Percentiles rank a stretch among this genome's conserved stretches.
Conservation (phyloP, 2,113 vertebrate species). For the Brienomyrus longianalis region DNA sequence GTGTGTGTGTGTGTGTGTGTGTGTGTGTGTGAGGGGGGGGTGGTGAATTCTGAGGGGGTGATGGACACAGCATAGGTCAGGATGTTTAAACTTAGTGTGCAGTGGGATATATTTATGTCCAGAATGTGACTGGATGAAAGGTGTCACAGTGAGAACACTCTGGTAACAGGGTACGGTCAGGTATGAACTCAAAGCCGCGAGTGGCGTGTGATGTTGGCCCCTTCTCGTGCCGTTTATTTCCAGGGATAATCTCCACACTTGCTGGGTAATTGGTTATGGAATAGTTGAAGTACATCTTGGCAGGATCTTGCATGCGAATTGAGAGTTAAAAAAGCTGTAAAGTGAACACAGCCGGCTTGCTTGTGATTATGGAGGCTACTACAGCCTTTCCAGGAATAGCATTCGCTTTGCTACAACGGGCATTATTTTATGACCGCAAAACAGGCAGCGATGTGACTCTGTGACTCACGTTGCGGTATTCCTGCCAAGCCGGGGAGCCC, state of each 20-base stretch:
- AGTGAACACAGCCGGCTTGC: background rate
- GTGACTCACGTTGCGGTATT: background rate
- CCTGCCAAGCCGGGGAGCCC: background rate
- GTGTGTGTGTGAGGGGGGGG: background rate
- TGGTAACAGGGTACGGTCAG: background rate
- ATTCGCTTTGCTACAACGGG: background rate
- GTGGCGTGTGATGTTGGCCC: background rate
- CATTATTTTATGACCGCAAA: background rate
- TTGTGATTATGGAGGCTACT: background rate
- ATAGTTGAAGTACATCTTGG: background rate
- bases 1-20: background rate
- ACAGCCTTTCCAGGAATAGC: background rate
- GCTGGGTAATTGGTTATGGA: background rate
- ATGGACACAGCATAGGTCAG: background rate
- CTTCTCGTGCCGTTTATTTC: background rate
- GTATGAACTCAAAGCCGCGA: too few species aligned
- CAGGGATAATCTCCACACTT: background rate
- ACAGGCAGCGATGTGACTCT: background rate
- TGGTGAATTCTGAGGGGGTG: background rate
- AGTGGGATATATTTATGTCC: background rate
- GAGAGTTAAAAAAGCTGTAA: background rate
- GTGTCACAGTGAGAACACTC: background rate
- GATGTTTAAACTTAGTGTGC: conserved; percentile 20
- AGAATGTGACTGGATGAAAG: background rate
- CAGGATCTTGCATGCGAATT: background rate